phyloP scores from a whole-genome alignment of 1,140 invertebrate species.

The Sitophilus oryzae region DNA sequence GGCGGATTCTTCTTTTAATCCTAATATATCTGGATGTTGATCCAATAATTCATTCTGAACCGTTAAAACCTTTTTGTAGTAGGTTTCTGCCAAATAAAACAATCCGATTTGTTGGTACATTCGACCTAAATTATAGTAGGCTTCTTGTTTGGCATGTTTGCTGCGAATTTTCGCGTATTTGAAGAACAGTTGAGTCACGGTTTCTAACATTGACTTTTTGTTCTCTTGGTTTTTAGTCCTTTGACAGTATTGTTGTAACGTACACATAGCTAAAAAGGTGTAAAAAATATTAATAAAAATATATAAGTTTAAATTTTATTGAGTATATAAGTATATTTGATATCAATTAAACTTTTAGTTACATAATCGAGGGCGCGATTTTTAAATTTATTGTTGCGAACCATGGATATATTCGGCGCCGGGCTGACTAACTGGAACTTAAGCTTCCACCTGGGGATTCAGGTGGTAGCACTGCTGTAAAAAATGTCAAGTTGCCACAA shows the following conservation, averaged over 20 bases:
- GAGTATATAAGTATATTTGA: too few species aligned
- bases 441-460: too few species aligned
- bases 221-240: conserved; percentile 44
- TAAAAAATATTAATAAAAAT: not conserved
- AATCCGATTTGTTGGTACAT: conserved; percentile 86
- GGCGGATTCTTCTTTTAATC: conserved; percentile 72
- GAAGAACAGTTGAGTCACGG: conserved; percentile 65
- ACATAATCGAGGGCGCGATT: too few species aligned
- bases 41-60: conserved; percentile 48
- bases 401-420: too few species aligned
- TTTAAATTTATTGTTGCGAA: too few species aligned
- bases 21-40: conserved; percentile 54
- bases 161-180: conserved; percentile 74
- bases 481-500: too few species aligned
- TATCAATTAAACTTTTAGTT: too few species aligned
- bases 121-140: conserved; percentile 84
- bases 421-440: too few species aligned
- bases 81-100: conserved; percentile 71
- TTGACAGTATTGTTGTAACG: conserved; percentile 47
- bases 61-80: conserved; percentile 82
- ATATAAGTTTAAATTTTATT: not conserved
- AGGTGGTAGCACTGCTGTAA: too few species aligned
- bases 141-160: conserved; percentile 70
- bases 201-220: conserved; percentile 73
- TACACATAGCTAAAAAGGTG: conserved; percentile 51